Base-by-base conservation (phyloP, 2,113 vertebrate genomes). In the Corvus moneduloides region DNA sequence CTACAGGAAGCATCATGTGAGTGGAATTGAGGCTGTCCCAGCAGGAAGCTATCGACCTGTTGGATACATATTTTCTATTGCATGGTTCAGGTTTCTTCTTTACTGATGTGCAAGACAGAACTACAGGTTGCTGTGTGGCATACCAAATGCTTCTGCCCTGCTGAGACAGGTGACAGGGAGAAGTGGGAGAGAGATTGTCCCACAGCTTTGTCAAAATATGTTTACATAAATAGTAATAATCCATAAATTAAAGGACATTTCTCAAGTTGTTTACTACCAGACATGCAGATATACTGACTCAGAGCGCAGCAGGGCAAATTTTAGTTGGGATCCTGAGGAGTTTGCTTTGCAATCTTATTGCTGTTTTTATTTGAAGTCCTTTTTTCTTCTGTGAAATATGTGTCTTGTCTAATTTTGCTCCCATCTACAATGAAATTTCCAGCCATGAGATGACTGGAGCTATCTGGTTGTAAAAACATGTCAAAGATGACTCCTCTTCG, bases 1-100 rank as follows among this genome's bases (percentile, higher is more conserved):
- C 62, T 79, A 1, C 3, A 16, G 68, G 17, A 69, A 49, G 18
- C 41, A 44, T 6, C 37, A 18, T 0, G 0, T 27, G 22, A 20
- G 14, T 62, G 26, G 56, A 78, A 78, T 49, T 78, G 19, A 66
- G 73, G 55, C 10, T 69, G 56, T 37, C 11, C 22, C 30, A 28
- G 55, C 5, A 62, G 51, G 37, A 77, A 87, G 22, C 16, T 66
- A 11, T 21, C 0, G 0, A 32, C n/a, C 9, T 37, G 10, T 48
- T 56, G 69, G 64, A 37, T 41, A 39, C 0, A 0, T 49, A 54
- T 71, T 54, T 91, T 46, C 37, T 67, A 2, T 28, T 21, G 16
- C 23, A 14, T 12, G 20, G 56, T 28, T 46, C n/a, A 41, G 19
- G 14, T 61, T 66, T 71, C 33, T 82, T 85, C 61, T 75, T 71